Evolutionary conservation across 2,888 invertebrate genomes (phyloP).

Genomic region (Dryadula phaetusa): DNA sequence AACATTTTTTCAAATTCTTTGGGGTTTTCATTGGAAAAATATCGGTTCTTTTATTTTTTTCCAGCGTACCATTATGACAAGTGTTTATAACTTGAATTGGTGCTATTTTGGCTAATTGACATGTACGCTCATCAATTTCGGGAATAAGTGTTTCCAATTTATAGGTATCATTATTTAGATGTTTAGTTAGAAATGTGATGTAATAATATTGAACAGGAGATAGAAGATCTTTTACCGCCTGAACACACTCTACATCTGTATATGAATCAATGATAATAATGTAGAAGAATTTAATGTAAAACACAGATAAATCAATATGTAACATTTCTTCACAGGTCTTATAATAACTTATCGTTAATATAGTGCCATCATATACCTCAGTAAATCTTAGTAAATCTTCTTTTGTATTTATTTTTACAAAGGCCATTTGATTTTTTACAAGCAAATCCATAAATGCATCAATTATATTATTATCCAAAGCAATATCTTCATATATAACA

Average conservation of each 20-base stretch:
- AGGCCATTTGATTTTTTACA: slow-evolving; percentile 34
- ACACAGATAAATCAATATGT: slow-evolving; percentile 15
- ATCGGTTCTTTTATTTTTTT: slow-evolving; percentile 33
- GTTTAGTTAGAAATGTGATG: slow-evolving; percentile 54
- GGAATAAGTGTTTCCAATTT: slow-evolving; percentile 56
- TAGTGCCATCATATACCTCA: slow-evolving; percentile 29
- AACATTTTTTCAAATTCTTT: slow-evolving; percentile 61
- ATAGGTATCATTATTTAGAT: slow-evolving; percentile 38
- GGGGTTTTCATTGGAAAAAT: slow-evolving; percentile 57
- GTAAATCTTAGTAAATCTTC: slow-evolving; percentile 34
- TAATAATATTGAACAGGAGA: slow-evolving; percentile 50
- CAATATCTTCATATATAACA: slow-evolving; percentile 3
- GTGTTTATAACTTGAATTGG: slow-evolving; percentile 51
- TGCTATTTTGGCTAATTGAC: slow-evolving; percentile 48
- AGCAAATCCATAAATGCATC: background rate
- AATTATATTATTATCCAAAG: slow-evolving; percentile 12
- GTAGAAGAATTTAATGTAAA: slow-evolving; percentile 28
- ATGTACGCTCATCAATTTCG: slow-evolving; percentile 54
- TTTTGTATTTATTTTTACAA: slow-evolving; percentile 31
- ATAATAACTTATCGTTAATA: slow-evolving; percentile 29
- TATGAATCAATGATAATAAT: slow-evolving; percentile 33
- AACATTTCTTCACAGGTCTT: slow-evolving; percentile 29
- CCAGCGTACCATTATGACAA: slow-evolving; percentile 54
- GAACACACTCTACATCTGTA: slow-evolving; percentile 21
- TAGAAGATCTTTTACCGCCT: slow-evolving; percentile 48